Conservation (phyloP, 2,797 vertebrate genomes). For the Spondyliosoma cantharus region DNA sequence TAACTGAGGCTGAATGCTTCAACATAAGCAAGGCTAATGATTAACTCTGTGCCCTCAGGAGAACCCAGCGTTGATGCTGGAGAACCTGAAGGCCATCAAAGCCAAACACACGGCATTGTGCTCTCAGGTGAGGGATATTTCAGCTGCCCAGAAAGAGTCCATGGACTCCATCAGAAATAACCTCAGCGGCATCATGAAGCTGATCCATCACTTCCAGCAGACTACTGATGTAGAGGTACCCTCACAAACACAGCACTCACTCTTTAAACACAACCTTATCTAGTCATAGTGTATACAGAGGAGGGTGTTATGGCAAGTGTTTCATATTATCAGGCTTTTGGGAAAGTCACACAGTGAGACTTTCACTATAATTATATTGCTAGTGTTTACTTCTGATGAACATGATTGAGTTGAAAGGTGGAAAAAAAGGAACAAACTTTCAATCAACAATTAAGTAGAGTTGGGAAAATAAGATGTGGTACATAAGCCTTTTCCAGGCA, state of each 20-base stretch:
- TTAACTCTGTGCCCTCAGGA: constrained; percentile 79
- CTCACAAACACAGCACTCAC: background rate
- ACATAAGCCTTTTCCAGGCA: too few species aligned
- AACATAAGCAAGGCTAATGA: constrained; percentile 1
- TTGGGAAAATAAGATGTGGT: background rate
- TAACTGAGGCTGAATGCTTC: background rate
- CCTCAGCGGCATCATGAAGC: constrained; percentile 79
- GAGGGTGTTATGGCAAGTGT: background rate
- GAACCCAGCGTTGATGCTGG: constrained; percentile 87
- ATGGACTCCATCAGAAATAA: constrained; percentile 85
- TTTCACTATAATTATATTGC: background rate
- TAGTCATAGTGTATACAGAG: background rate
- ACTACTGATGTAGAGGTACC: constrained; percentile 83
- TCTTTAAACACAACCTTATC: background rate
- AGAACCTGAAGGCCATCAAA: constrained; percentile 87
- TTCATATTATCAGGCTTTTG: background rate
- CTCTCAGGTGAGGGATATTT: constrained; percentile 81
- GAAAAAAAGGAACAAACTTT: background rate
- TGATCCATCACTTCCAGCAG: constrained; percentile 84
- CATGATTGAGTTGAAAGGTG: background rate
- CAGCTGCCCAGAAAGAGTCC: constrained; percentile 85
- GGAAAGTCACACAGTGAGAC: background rate
- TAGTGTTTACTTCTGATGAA: background rate
- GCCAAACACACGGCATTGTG: constrained; percentile 86
- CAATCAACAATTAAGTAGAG: background rate